phyloP scores from a whole-genome alignment of 2,113 vertebrate genomes.

The Rhinogobius similis region DNA sequence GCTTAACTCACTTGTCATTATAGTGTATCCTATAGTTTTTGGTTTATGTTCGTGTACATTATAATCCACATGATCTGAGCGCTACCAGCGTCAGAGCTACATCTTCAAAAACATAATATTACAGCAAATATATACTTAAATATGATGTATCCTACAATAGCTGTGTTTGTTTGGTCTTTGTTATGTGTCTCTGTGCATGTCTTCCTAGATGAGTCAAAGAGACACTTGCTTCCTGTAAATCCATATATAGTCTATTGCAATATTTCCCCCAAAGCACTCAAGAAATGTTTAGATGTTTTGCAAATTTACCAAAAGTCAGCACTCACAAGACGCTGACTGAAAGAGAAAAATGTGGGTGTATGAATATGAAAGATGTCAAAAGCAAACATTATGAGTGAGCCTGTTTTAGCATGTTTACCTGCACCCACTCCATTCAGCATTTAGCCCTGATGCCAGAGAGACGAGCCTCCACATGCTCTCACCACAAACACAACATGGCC shows the following conservation, averaged over 20 bases:
- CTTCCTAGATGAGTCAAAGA: not conserved
- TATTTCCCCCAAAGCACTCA: not conserved
- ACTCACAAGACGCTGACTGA: constrained; percentile 3
- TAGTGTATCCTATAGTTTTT: too few species aligned
- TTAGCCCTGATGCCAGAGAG: constrained; percentile 37
- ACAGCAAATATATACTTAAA: not conserved
- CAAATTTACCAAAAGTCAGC: not conserved
- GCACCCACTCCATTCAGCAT: constrained; percentile 63
- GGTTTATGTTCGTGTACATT: too few species aligned
- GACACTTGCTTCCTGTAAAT: not conserved
- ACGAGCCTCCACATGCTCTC: constrained; percentile 65
- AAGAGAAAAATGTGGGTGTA: constrained; percentile 46
- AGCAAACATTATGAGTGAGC: constrained; percentile 34
- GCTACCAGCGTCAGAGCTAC: too few species aligned
- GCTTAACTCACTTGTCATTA: too few species aligned
- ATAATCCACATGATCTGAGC: not conserved
- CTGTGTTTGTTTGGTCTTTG: not conserved
- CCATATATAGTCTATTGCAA: not conserved
- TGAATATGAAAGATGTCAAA: constrained; percentile 37
- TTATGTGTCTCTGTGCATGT: not conserved
- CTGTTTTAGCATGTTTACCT: constrained; percentile 68
- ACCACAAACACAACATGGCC: constrained; percentile 56
- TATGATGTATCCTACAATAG: not conserved
- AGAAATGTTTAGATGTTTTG: not conserved
- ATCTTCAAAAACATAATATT: too few species aligned